Percentiles rank a stretch among this genome's conserved stretches.
Conservation (phyloP, 2,888 invertebrate species). For the Noctua fimbriata region DNA sequence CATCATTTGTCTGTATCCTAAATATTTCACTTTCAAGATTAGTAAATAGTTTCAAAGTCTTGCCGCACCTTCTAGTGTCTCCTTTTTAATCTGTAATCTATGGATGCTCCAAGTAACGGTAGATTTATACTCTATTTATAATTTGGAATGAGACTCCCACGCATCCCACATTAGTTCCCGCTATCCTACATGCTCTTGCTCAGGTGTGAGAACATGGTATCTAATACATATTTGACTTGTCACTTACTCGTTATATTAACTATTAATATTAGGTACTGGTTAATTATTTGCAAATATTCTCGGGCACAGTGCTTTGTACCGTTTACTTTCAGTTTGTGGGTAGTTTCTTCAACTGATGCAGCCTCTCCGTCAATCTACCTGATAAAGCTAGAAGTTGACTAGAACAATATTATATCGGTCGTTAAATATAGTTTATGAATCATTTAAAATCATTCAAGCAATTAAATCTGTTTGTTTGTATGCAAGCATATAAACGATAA, state of each 20-base stretch:
- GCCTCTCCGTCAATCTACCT: no score
- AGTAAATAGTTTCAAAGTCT: conserved; percentile 59
- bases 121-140: conserved; percentile 63
- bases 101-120: conserved; percentile 61
- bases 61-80: conserved; percentile 8
- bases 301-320: not conserved
- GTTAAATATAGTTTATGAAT: not conserved
- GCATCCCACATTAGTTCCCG: conserved; percentile 71
- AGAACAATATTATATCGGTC: not conserved
- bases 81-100: conserved; percentile 42
- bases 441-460: conserved; percentile 11
- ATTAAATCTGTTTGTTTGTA: conserved; percentile 33
- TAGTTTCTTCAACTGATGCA: not conserved
- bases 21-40: conserved; percentile 70
- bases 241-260: conserved; percentile 25
- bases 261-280: not conserved
- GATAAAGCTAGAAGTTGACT: not conserved
- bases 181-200: conserved; percentile 64
- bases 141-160: conserved; percentile 74
- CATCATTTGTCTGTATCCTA: conserved; percentile 76
- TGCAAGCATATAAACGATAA: conserved; percentile 19
- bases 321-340: conserved; percentile 8
- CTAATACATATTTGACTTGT: conserved; percentile 28
- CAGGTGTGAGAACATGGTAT: conserved; percentile 62
- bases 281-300: conserved; percentile 13